Evolutionary conservation across 2,113 vertebrate species (phyloP).

Genomic region (Strigops habroptila): DNA sequence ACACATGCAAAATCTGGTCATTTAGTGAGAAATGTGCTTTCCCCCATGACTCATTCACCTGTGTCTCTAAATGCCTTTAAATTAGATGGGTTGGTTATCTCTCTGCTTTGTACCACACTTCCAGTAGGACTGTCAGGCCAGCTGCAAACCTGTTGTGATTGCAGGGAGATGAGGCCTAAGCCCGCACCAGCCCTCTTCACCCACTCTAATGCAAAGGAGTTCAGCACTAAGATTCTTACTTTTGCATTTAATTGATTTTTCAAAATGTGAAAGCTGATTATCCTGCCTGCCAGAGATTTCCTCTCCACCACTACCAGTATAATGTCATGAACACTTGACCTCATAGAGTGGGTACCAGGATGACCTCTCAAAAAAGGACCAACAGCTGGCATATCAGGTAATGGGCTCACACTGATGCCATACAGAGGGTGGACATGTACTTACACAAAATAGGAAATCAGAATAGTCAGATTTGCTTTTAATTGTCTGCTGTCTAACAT

Average conservation of each 20-base stretch:
- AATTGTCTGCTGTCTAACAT: background rate
- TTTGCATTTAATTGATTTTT: background rate
- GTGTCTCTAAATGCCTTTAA: background rate
- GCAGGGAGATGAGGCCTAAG: background rate
- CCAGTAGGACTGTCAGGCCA: background rate
- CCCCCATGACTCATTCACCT: background rate
- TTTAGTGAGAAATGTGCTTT: background rate
- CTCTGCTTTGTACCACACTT: background rate
- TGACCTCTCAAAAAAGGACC: background rate
- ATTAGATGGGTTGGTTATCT: background rate
- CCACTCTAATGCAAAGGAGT: background rate
- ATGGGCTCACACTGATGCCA: rapidly evolving
- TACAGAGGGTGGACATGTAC: background rate
- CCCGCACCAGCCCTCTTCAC: background rate
- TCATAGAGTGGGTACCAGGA: background rate
- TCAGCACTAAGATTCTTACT: background rate
- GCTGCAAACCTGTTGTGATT: background rate
- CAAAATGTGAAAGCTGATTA: background rate
- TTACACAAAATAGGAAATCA: background rate
- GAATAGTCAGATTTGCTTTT: background rate
- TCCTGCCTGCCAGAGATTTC: background rate
- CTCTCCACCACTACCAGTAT: background rate
- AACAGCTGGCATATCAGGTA: background rate
- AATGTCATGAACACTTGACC: background rate
- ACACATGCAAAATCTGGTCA: background rate